Evolutionary conservation across 2,113 vertebrate species (phyloP).

Genomic region (Oreochromis niloticus): DNA sequence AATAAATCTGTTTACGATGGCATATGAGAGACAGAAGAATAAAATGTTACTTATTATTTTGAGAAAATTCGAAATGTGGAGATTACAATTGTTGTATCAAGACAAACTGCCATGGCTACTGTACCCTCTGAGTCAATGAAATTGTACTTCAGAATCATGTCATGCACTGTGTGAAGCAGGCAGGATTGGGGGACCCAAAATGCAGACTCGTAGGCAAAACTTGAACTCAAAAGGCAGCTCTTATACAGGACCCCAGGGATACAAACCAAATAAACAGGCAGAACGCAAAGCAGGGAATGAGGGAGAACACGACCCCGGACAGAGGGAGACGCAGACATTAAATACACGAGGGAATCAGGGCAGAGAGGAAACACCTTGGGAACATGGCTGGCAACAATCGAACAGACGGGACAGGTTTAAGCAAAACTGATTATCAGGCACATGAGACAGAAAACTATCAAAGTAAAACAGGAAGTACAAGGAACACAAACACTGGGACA

Average conservation of each 20-base stretch:
- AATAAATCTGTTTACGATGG: background rate
- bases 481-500: fast-evolving
- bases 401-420: background rate
- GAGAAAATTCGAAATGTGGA: background rate
- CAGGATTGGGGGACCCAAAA: background rate
- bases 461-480: background rate
- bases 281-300: background rate
- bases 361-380: background rate
- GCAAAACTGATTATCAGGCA: background rate
- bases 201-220: background rate
- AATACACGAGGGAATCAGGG: background rate
- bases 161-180: background rate
- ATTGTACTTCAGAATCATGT: background rate
- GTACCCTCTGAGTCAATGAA: background rate
- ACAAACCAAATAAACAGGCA: background rate
- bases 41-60: background rate
- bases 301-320: background rate
- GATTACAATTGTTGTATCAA: background rate
- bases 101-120: background rate
- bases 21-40: background rate
- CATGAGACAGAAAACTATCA: background rate
- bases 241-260: background rate
- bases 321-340: background rate
- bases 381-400: background rate
- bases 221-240: background rate